Conservation (phyloP, 23 tunicate species). For the Trididemnum clinides region DNA sequence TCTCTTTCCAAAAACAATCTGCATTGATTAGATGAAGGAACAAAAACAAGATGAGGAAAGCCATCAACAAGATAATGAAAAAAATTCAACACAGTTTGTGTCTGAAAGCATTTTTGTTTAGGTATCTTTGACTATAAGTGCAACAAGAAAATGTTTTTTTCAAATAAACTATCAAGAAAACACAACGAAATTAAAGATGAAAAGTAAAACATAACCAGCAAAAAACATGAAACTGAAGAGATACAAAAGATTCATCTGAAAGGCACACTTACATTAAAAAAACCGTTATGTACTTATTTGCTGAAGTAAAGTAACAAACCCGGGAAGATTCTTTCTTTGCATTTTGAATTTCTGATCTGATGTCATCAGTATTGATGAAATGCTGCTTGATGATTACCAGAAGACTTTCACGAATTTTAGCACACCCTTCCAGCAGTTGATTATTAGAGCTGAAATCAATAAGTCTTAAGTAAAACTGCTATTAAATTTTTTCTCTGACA, state of each 20-base stretch:
- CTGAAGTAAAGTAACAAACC: too few species aligned
- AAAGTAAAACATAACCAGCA: too few species aligned
- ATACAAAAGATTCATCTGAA: too few species aligned
- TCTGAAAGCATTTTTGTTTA: too few species aligned
- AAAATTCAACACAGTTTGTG: constrained; percentile 66
- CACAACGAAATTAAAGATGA: too few species aligned
- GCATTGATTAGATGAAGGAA: constrained; percentile 62
- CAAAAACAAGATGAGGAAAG: constrained; percentile 91
- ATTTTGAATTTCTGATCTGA: constrained; percentile 49
- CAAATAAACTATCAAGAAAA: too few species aligned
- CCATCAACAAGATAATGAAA: constrained; percentile 63
- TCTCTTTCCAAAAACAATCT: background rate
- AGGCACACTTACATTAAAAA: too few species aligned
- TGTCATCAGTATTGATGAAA: constrained; percentile 34
- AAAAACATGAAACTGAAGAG: too few species aligned
- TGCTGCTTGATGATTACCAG: constrained; percentile 46
- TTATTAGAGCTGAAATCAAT: constrained; percentile 6
- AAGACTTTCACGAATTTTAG: constrained; percentile 50
- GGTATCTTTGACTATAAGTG: too few species aligned
- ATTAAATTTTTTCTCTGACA: too few species aligned
- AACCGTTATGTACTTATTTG: too few species aligned
- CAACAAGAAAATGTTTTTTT: too few species aligned
- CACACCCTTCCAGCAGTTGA: constrained; percentile 27
- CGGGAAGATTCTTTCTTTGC: constrained; percentile 65
- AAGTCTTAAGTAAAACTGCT: background rate